phyloP scores from a whole-genome alignment of 2,113 vertebrate species.

The Brevimyrus niger region DNA sequence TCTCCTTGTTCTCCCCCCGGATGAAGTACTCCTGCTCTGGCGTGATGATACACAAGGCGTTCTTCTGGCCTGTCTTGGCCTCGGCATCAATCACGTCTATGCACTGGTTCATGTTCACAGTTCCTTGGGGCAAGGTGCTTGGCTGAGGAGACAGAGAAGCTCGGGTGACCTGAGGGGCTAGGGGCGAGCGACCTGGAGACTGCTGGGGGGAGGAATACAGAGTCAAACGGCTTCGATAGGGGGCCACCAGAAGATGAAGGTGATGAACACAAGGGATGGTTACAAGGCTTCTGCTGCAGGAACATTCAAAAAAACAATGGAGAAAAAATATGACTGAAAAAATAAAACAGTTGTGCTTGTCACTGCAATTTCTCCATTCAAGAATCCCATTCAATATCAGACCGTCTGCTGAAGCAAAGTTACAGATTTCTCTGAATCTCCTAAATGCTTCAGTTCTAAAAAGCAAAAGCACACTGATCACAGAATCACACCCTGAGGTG shows the following conservation, averaged over 20 bases:
- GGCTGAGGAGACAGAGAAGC: constrained; percentile 45
- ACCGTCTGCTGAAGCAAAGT: neutral
- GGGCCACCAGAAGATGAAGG: neutral
- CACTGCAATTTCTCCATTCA: neutral
- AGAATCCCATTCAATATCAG: neutral
- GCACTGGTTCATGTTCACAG: constrained; percentile 73
- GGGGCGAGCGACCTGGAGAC: neutral
- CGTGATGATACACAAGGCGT: constrained; percentile 67
- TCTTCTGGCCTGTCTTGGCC: constrained; percentile 70
- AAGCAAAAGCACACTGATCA: neutral
- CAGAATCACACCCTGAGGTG: neutral
- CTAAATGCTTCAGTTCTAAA: neutral
- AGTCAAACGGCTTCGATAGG: neutral
- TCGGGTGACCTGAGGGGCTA: neutral
- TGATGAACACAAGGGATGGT: neutral
- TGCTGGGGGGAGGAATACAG: neutral
- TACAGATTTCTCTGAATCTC: neutral
- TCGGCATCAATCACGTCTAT: constrained; percentile 66
- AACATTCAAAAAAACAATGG: neutral
- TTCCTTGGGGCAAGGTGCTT: constrained; percentile 69
- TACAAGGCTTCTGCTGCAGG: neutral
- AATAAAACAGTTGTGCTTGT: neutral
- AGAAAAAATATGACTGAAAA: neutral
- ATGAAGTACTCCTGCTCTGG: constrained; percentile 72
- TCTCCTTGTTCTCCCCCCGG: constrained; percentile 68